Base-by-base conservation (phyloP, 2,797 vertebrate species). In the Neoniphon sammara region DNA sequence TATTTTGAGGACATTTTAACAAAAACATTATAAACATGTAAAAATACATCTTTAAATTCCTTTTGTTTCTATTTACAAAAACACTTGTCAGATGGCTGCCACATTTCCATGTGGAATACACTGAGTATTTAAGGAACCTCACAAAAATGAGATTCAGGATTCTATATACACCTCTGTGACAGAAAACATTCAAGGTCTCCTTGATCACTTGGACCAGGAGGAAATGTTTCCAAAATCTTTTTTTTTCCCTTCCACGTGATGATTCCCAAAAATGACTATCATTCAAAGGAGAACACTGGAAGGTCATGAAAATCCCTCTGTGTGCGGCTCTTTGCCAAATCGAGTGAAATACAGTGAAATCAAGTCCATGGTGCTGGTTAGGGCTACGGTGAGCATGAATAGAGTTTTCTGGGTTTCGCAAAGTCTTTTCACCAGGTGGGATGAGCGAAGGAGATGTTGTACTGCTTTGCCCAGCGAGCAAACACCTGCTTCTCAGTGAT, bases 401-500 rank as follows among this genome's bases (percentile, higher is more conserved):
- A 31, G 8, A 31, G 30, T 14, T 36, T n/a, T 21, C 23, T 67
- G 20, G 14, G 58, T 17, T 61, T 21, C 7, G 6, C 27, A 20
- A 10, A 21, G 55, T 66, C 63, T 56, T 55, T 64, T 95, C 90
- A 94, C 98, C 98, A 99, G 27, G 85, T 78, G 0, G 98, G 98
- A 82, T 97, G 93, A 60, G 92, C 91, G 91, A 98, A 99, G 77
- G 95, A 96, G 93, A 99, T 97, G 91, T 98, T 98, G 77, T 98
- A 99, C 73, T 92, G 94, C 83, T 95, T 89, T 7, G 98, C 97
- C 98, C 98, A 99, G 81, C 94, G 95, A 20, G 95, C 94, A 66
- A 99, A 99, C 89, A 99, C 98, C 25, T 94, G 94, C 78, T 99
- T 99, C 93, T 99, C 98, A 0, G 98, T 99, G 87, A 99, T 98